These are phyloP conservation scores for Sprattus sprattus DNA, from an alignment of 2,113 vertebrate genomes.

Conservation along the genomic window DNA sequence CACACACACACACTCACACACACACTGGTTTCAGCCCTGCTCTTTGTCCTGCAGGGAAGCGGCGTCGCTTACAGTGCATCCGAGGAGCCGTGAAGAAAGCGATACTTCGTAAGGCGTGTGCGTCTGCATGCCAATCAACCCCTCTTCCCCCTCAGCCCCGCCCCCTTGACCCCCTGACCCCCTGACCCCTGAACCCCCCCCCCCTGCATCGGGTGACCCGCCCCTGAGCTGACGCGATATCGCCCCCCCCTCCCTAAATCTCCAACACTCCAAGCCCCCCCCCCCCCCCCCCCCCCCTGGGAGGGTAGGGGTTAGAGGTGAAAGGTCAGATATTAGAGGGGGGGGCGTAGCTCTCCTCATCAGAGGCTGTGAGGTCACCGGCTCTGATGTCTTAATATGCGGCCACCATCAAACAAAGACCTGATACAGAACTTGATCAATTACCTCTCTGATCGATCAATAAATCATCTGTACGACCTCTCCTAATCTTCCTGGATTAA, in stretches of 20 bases:
- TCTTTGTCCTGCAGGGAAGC: conserved; percentile 74
- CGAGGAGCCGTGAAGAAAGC: conserved; percentile 75
- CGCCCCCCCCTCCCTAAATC: neutral
- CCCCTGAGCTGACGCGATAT: conserved; percentile 42
- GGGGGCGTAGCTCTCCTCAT: neutral
- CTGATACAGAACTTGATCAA: neutral
- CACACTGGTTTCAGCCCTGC: conserved; percentile 53
- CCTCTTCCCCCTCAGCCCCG: conserved; percentile 6
- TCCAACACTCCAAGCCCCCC: no score
- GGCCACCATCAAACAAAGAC: neutral
- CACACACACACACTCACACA: conserved; percentile 23
- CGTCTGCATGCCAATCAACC: conserved; percentile 66
- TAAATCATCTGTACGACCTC: neutral
- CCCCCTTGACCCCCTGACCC: conserved; percentile 53
- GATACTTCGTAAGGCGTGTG: conserved; percentile 78
- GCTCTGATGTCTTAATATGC: neutral
- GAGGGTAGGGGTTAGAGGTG: neutral
- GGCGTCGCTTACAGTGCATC: conserved; percentile 68
- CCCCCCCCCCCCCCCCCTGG: neutral
- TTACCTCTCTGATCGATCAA: neutral
- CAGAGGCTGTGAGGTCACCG: neutral
- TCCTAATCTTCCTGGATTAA: conserved; percentile 3
- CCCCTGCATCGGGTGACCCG: conserved; percentile 4
- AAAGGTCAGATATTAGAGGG: no score
- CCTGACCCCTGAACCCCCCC: conserved; percentile 26